Percentiles rank a stretch among this genome's conserved stretches.
These are phyloP conservation scores for Mycteria americana DNA, from an alignment of 2,797 vertebrate genomes.

Conservation along the genomic window DNA sequence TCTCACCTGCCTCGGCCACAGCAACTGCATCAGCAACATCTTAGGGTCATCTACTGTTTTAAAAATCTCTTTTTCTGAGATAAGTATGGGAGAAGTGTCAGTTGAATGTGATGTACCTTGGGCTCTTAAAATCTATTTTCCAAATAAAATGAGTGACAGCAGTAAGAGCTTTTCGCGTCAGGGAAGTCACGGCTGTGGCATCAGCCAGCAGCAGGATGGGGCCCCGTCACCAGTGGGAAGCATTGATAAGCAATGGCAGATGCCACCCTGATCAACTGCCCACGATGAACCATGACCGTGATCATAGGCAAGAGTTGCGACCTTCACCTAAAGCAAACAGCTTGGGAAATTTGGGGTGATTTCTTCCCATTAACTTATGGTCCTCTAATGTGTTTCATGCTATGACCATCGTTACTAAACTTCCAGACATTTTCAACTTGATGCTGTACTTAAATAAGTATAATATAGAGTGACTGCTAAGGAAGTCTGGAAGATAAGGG, in stretches of 20 bases:
- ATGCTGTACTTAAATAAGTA: neutral
- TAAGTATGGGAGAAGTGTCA: neutral
- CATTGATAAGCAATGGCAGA: neutral
- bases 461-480: neutral
- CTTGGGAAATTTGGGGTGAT: neutral
- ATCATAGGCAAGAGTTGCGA: neutral
- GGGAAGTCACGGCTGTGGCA: neutral
- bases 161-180: neutral
- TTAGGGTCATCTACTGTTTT: neutral
- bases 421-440: neutral
- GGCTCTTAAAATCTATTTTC: neutral
- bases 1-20: neutral
- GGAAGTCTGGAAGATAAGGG: neutral
- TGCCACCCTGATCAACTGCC: neutral
- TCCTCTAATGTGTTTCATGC: neutral
- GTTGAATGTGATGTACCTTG: neutral
- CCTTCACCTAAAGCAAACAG: neutral
- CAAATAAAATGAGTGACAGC: neutral
- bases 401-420: neutral
- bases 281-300: fast-evolving
- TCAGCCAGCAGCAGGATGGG: fast-evolving
- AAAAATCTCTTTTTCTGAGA: neutral
- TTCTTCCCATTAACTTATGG: neutral
- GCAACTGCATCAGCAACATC: neutral
- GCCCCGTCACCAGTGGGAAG: neutral